These are phyloP conservation scores for Aphodius granarius DNA, from an alignment of 2,888 invertebrate species.

Conservation along the genomic window DNA sequence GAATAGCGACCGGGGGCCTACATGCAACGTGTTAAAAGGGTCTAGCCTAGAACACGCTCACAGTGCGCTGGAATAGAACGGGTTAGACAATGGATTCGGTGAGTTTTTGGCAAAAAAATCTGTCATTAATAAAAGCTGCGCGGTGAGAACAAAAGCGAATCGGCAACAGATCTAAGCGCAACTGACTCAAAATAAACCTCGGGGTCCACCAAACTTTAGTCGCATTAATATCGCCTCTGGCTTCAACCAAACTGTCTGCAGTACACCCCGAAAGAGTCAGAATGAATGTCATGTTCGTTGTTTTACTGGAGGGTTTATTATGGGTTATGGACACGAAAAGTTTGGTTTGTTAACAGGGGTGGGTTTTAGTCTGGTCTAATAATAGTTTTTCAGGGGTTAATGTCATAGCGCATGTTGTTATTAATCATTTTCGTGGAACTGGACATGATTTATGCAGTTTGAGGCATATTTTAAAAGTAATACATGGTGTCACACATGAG, in stretches of 20 bases:
- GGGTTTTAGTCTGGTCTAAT: too few relatives aligned
- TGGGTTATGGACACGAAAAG: background rate
- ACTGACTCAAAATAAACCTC: background rate
- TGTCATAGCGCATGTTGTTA: too few relatives aligned
- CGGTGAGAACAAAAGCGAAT: slow-evolving; percentile 3
- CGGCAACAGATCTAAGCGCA: slow-evolving; percentile 8
- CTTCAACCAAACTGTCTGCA: background rate
- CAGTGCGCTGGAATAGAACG: background rate
- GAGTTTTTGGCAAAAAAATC: background rate
- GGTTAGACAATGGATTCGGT: slow-evolving; percentile 7
- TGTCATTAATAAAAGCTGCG: slow-evolving; percentile 8
- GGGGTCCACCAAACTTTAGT: background rate
- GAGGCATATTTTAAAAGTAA: too few relatives aligned
- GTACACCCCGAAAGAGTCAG: background rate
- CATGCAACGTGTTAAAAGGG: background rate
- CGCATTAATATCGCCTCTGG: background rate
- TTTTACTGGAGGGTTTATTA: background rate
- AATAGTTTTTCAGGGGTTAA: too few relatives aligned
- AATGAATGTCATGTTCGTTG: background rate
- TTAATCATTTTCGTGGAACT: too few relatives aligned
- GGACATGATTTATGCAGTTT: too few relatives aligned
- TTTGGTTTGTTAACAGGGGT: too few relatives aligned
- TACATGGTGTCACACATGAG: too few relatives aligned
- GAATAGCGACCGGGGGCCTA: too few relatives aligned
- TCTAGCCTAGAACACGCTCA: too few relatives aligned